Conservation (phyloP, 2,113 vertebrate genomes). For the Podilymbus podiceps region DNA sequence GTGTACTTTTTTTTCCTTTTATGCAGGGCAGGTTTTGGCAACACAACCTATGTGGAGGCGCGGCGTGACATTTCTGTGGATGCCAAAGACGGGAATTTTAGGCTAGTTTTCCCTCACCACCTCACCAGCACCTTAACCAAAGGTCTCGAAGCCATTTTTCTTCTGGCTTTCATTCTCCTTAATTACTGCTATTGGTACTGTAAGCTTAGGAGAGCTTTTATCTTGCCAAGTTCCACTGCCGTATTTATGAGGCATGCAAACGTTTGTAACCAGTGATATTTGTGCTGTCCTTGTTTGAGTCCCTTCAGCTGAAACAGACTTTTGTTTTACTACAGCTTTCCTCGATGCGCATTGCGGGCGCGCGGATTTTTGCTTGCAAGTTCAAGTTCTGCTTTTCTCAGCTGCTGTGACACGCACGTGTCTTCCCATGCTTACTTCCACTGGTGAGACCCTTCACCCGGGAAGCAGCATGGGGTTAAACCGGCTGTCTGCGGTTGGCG, state of each 20-base stretch:
- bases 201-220: background rate
- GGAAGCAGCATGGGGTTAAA: background rate
- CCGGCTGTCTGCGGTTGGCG: background rate
- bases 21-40: background rate
- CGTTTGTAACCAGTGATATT: background rate
- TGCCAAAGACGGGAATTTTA: background rate
- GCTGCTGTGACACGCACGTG: background rate
- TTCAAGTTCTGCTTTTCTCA: background rate
- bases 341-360: background rate
- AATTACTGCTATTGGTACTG: background rate
- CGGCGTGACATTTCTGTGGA: background rate
- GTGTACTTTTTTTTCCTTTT: background rate
- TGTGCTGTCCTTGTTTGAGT: background rate
- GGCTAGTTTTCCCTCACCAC: background rate
- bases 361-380: rapidly evolving
- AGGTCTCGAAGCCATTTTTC: background rate
- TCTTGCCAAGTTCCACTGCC: background rate
- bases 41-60: background rate
- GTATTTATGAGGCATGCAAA: background rate
- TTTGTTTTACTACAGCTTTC: background rate
- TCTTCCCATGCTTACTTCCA: background rate
- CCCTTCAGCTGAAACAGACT: background rate
- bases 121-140: background rate
- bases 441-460: background rate
- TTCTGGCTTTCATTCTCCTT: background rate